Evolutionary conservation across 1,140 invertebrate genomes (phyloP).

Genomic region (Hypothenemus hampei): DNA sequence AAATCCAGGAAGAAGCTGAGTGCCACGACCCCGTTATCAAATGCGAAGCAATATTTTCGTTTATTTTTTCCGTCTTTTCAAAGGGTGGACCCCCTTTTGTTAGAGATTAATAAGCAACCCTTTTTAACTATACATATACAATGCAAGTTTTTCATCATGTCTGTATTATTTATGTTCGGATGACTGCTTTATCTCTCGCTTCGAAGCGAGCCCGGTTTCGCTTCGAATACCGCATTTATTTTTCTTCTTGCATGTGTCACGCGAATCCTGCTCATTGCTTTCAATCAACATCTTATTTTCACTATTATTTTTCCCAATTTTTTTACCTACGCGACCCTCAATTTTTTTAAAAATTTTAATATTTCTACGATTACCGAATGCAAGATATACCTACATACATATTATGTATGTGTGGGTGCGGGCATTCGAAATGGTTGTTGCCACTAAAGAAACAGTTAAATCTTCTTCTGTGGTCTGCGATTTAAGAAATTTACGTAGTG

Average conservation of each 20-base stretch:
- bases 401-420: no score
- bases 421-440: no score
- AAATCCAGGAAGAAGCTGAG: conserved; percentile 35
- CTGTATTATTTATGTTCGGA: conserved; percentile 39
- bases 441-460: no score
- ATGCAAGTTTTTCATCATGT: conserved; percentile 40
- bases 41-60: conserved; percentile 35
- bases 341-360: no score
- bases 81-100: conserved; percentile 34
- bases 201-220: conserved; percentile 15
- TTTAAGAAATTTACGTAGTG: no score
- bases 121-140: conserved; percentile 38
- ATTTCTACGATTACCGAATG: no score
- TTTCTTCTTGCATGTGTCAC: conserved; percentile 36
- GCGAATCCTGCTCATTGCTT: conserved; percentile 27
- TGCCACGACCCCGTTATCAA: conserved; percentile 31
- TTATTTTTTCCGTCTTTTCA: conserved; percentile 31
- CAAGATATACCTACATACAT: no score
- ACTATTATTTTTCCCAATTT: no score
- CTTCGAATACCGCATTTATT: conserved; percentile 25
- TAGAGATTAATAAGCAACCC: conserved; percentile 37
- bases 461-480: no score
- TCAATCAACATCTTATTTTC: no score
- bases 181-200: conserved; percentile 38
- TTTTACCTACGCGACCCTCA: no score